A percentile compares a stretch with the other conserved stretches of the same genome.
Conservation (phyloP, 2,797 vertebrate genomes). For the Xenops minutus region DNA sequence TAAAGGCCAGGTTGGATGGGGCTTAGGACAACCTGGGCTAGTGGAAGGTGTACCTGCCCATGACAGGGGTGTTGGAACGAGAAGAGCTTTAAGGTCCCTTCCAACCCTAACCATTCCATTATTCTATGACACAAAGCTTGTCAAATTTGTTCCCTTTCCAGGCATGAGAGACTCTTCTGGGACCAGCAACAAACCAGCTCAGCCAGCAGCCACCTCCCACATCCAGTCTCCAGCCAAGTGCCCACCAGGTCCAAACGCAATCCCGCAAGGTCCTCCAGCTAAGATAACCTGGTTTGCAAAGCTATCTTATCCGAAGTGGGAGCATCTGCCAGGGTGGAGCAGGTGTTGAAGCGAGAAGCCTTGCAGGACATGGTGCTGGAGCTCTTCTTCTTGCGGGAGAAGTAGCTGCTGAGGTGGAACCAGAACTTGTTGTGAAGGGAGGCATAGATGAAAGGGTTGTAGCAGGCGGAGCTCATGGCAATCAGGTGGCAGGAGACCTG, state of each 20-base stretch:
- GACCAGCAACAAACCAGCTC: not conserved
- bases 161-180: not conserved
- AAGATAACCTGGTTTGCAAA: conserved; percentile 56
- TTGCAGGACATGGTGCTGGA: conserved; percentile 72
- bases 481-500: conserved; percentile 88
- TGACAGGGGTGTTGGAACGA: not conserved
- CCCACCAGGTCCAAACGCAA: accelerated
- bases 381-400: conserved; percentile 69
- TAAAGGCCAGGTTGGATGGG: not conserved
- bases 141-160: not conserved
- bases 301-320: conserved; percentile 63
- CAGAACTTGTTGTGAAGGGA: conserved; percentile 86
- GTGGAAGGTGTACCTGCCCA: not conserved
- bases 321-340: conserved; percentile 73
- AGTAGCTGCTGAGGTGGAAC: conserved; percentile 77
- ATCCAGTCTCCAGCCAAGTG: not conserved
- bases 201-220: not conserved
- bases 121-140: not conserved
- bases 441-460: conserved; percentile 91
- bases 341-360: conserved; percentile 74
- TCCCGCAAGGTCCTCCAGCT: not conserved
- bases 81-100: not conserved
- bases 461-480: conserved; percentile 90
- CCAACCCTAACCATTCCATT: not conserved
- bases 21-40: not conserved